These are phyloP conservation scores for Sipunculus nudus DNA, from an alignment of 2,888 invertebrate species.

Conservation along the genomic window DNA sequence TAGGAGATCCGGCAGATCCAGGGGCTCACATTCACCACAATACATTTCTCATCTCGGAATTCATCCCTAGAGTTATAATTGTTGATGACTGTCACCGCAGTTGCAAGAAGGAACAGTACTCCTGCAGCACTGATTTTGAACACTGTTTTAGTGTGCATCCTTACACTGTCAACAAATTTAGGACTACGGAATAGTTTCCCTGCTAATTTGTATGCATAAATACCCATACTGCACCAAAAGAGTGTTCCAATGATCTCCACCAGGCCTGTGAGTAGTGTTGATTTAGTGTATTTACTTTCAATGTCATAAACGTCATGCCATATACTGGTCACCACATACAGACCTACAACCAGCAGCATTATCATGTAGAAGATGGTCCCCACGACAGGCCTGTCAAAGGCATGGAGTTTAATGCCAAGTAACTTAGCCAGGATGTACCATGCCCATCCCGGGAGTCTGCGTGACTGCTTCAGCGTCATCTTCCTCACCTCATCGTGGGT, in stretches of 20 bases:
- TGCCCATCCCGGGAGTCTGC: slow-evolving; percentile 58
- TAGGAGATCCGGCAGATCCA: slow-evolving; percentile 21
- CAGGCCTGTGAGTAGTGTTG: slow-evolving; percentile 60
- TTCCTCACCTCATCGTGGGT: too few species aligned
- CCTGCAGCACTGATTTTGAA: slow-evolving; percentile 64
- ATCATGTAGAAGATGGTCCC: slow-evolving; percentile 57
- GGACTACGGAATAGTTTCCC: slow-evolving; percentile 63
- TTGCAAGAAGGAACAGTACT: slow-evolving; percentile 52
- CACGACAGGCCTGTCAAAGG: slow-evolving; percentile 48
- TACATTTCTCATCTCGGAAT: background rate
- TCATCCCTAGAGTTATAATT: slow-evolving; percentile 26
- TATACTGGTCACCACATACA: slow-evolving; percentile 52
- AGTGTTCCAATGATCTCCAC: slow-evolving; percentile 60
- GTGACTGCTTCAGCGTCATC: too few species aligned
- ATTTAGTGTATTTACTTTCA: slow-evolving; percentile 52
- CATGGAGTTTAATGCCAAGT: slow-evolving; percentile 55
- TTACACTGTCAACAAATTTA: slow-evolving; percentile 63
- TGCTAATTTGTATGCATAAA: slow-evolving; percentile 66
- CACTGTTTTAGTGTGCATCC: slow-evolving; percentile 66
- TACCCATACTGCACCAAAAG: slow-evolving; percentile 64
- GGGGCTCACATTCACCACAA: background rate
- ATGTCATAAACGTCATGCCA: slow-evolving; percentile 62
- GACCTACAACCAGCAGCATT: slow-evolving; percentile 51
- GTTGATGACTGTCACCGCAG: slow-evolving; percentile 48
- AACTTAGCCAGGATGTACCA: slow-evolving; percentile 60